A percentile compares a stretch with the other conserved stretches of the same genome.
Evolutionary conservation across 2,113 vertebrate species (phyloP).

Genomic region (Gymnorhina tibicen): DNA sequence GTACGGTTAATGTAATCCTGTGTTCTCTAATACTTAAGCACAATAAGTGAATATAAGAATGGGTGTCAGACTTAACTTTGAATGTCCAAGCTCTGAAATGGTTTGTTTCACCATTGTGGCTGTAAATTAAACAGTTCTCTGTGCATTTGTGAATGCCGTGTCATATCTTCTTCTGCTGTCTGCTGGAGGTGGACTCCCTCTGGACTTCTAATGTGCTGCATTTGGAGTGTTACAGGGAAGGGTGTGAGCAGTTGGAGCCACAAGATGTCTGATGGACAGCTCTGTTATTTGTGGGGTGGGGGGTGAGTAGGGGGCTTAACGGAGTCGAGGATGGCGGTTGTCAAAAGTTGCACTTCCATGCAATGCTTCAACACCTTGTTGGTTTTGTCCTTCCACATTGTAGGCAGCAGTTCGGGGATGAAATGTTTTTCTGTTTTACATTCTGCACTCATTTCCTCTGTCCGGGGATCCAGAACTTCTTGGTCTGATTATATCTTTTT

Average conservation of each 20-base stretch:
- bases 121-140: constrained; percentile 71
- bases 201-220: neutral
- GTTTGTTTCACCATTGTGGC: constrained; percentile 68
- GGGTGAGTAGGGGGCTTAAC: neutral
- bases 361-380: neutral
- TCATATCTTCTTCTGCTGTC: constrained; percentile 56
- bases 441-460: neutral
- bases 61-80: constrained; percentile 69
- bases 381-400: neutral
- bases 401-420: neutral
- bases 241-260: neutral
- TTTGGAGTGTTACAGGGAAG: constrained; percentile 6
- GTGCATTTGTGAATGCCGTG: constrained; percentile 64
- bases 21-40: constrained; percentile 66
- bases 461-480: neutral
- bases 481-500: neutral
- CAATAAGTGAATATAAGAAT: constrained; percentile 65
- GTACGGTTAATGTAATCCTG: constrained; percentile 47
- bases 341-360: neutral
- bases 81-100: constrained; percentile 65
- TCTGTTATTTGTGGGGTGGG: neutral
- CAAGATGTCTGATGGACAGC: neutral
- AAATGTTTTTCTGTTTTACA: neutral
- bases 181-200: constrained; percentile 11
- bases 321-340: neutral